These are phyloP conservation scores for Brachionichthys hirsutus DNA, from an alignment of 2,113 vertebrate species.

Conservation along the genomic window DNA sequence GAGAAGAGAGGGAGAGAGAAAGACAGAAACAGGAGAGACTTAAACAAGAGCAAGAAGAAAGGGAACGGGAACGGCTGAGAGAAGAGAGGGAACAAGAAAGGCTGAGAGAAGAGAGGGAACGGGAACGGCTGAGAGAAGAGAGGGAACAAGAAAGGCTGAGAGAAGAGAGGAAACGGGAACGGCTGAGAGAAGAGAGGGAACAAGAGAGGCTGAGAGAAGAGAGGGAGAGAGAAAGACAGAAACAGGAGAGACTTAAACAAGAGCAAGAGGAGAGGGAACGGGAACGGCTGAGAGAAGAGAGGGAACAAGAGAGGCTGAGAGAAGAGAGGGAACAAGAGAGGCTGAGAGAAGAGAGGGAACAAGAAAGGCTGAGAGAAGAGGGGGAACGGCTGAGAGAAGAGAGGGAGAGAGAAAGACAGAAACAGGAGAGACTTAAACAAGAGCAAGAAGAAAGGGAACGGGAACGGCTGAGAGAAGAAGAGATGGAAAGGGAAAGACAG, in stretches of 20 bases:
- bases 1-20: conserved; percentile 26
- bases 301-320: background rate
- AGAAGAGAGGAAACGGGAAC: conserved; percentile 4
- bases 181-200: background rate
- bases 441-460: conserved; percentile 10
- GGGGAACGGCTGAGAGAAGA: conserved; percentile 2
- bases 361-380: conserved; percentile 3
- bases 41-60: conserved; percentile 14
- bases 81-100: background rate
- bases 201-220: too few species aligned
- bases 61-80: background rate
- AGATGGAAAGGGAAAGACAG: background rate
- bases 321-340: too few species aligned
- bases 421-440: background rate
- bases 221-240: background rate
- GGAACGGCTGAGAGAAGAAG: background rate
- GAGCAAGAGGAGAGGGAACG: conserved; percentile 4
- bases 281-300: conserved; percentile 1
- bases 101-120: conserved; percentile 19
- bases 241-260: too few species aligned
- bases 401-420: conserved; percentile 2
- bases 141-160: conserved; percentile 16
- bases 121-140: background rate
- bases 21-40: conserved; percentile 19
- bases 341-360: background rate